Percentiles rank a stretch among this genome's conserved stretches.
These are phyloP conservation scores for Vidua chalybeata DNA, from an alignment of 2,113 vertebrate genomes.

Conservation along the genomic window DNA sequence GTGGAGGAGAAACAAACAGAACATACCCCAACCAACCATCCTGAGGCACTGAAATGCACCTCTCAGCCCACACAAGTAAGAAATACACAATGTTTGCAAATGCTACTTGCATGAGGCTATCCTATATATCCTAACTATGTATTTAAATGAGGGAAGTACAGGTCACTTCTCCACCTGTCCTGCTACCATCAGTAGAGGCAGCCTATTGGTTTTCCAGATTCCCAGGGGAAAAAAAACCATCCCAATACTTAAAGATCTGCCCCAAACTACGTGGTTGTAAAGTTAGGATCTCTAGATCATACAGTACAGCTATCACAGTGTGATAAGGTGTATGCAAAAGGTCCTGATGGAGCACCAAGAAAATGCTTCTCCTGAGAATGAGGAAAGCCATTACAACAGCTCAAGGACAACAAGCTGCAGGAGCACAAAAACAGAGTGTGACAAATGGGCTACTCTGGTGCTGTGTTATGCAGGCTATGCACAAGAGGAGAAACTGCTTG, in stretches of 20 bases:
- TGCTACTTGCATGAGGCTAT: neutral
- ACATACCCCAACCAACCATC: neutral
- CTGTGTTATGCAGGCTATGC: neutral
- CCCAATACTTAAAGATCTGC: neutral
- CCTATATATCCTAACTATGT: neutral
- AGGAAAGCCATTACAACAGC: neutral
- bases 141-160: neutral
- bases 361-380: neutral
- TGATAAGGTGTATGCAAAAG: neutral
- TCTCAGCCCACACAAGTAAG: neutral
- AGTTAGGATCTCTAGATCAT: neutral
- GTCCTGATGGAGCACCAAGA: neutral
- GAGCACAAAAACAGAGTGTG: neutral
- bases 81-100: neutral
- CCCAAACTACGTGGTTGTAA: rapidly evolving
- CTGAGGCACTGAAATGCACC: neutral
- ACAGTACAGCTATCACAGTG: neutral
- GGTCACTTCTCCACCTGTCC: neutral
- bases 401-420: neutral
- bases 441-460: neutral
- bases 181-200: neutral
- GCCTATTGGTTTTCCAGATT: neutral
- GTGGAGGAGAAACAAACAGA: neutral
- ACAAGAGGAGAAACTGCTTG: neutral
- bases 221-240: rapidly evolving